Conservation (phyloP, 2,888 invertebrate species). For the Catonia carolina region DNA sequence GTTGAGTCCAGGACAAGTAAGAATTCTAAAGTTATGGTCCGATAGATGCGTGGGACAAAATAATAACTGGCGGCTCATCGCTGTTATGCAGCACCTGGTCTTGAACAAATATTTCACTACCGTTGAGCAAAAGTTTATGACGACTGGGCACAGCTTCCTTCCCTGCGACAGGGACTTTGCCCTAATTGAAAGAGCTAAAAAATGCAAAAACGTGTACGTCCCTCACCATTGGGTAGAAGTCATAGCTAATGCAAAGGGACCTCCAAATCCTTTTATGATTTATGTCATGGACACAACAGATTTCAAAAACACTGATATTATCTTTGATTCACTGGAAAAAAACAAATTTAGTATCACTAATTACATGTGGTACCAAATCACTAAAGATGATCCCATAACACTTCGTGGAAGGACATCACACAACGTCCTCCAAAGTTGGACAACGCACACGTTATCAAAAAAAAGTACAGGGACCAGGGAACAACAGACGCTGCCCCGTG, state of each 20-base stretch:
- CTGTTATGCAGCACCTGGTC: slow-evolving; percentile 18
- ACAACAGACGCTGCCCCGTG: not conserved
- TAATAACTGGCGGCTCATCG: slow-evolving; percentile 31
- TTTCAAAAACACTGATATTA: slow-evolving; percentile 23
- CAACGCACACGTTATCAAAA: not conserved
- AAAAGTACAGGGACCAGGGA: not conserved
- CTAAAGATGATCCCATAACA: slow-evolving; percentile 24
- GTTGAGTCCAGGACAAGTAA: slow-evolving; percentile 21
- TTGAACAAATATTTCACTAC: slow-evolving; percentile 29
- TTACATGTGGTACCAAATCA: slow-evolving; percentile 27
- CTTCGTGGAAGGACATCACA: slow-evolving; percentile 24
- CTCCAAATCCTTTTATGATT: slow-evolving; percentile 14
- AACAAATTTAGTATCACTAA: slow-evolving; percentile 29
- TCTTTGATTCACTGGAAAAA: slow-evolving; percentile 7
- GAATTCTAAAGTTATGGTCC: slow-evolving; percentile 32
- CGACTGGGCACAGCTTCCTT: slow-evolving; percentile 31
- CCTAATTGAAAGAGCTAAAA: slow-evolving; percentile 22
- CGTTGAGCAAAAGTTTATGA: slow-evolving; percentile 33
- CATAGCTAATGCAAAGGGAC: slow-evolving; percentile 26
- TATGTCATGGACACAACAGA: slow-evolving; percentile 7
- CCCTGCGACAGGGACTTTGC: slow-evolving; percentile 32
- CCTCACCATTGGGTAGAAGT: slow-evolving; percentile 30
- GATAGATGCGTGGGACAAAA: slow-evolving; percentile 34
- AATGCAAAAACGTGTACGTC: slow-evolving; percentile 25
- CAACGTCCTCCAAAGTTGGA: not conserved